Evolutionary conservation across 2,797 vertebrate species (phyloP), one percentile per base, ranked within the genome.

Genomic region (Rachycentron canadum): DNA sequence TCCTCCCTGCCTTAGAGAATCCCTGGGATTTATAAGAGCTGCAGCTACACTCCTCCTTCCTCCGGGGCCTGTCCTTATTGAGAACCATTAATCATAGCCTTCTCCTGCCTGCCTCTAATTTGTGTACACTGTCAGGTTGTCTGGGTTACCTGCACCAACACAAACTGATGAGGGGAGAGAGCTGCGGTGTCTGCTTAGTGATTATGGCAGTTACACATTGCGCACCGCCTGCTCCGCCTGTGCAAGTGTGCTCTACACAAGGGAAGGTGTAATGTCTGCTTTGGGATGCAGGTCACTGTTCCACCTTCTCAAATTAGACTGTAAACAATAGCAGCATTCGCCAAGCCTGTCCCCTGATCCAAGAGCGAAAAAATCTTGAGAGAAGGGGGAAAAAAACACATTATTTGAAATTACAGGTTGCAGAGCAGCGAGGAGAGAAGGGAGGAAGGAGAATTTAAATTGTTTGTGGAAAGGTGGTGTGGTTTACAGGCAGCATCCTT

Each of bases 81-180:
- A 82, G 82, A 84, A 69, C 57, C 86, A 92, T 92, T 92, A 88
- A 94, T 93, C 91, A 93, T 65, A 70, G 28, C 79, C 45, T 43
- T 71, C 82, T 84, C 73, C 70, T 73, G 78, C 61, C 79, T 79
- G 45, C 73, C 56, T 83, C 72, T 88, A 89, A 92, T 92, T 87
- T 90, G 88, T 93, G 88, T 87, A 88, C 81, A 88, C 83, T 89
- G 86, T 89, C 86, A 86, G 84, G 85, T 92, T 92, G 89, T 86
- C 86, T 73, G 65, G 86, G 91, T 90, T 88, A 86, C 88, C 82
- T 78, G 77, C 78, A 66, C 69, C 75, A 62, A 86, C 78, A 76
- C 81, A 76, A 67, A 55, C 74, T 0, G 32, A 60, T 25, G 64
- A 69, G 65, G 76, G 76, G 23, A 34, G 52, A 76, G 52, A 79